A percentile compares a stretch with the other conserved stretches of the same genome.
Conservation (phyloP, 2,888 invertebrate genomes). For the Heliconius aoede region DNA sequence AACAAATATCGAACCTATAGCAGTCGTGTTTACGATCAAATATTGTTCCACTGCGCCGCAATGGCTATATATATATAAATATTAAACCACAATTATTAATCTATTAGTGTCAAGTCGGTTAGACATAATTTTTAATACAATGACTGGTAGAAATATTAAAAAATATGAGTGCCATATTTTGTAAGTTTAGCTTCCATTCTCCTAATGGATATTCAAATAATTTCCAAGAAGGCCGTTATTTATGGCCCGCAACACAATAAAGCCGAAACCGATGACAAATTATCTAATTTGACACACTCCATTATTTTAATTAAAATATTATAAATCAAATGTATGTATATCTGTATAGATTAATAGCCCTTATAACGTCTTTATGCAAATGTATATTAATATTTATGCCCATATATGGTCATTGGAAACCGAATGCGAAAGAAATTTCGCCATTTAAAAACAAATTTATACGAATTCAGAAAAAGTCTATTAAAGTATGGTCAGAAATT, state of each 20-base stretch:
- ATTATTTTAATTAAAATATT: slow-evolving; percentile 70
- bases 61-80: too few species aligned
- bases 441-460: slow-evolving; percentile 8
- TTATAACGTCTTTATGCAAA: slow-evolving; percentile 9
- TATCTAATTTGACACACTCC: slow-evolving; percentile 71
- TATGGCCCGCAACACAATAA: slow-evolving; percentile 65
- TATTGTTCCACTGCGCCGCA: too few species aligned
- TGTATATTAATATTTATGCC: slow-evolving; percentile 5
- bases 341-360: slow-evolving; percentile 17
- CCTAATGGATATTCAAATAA: slow-evolving; percentile 54
- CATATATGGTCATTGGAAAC: slow-evolving; percentile 5
- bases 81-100: background rate
- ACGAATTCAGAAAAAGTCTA: background rate
- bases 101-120: background rate
- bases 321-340: slow-evolving; percentile 30
- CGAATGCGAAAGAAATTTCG: background rate
- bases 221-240: slow-evolving; percentile 73
- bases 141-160: background rate
- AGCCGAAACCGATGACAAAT: slow-evolving; percentile 72
- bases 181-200: slow-evolving; percentile 50
- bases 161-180: slow-evolving; percentile 8
- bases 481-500: background rate
- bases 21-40: too few species aligned
- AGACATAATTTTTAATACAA: background rate
- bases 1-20: too few species aligned